Percentiles rank a stretch among this genome's conserved stretches.
Evolutionary conservation across 2,888 invertebrate genomes (phyloP).

Genomic region (Odontothrips loti): DNA sequence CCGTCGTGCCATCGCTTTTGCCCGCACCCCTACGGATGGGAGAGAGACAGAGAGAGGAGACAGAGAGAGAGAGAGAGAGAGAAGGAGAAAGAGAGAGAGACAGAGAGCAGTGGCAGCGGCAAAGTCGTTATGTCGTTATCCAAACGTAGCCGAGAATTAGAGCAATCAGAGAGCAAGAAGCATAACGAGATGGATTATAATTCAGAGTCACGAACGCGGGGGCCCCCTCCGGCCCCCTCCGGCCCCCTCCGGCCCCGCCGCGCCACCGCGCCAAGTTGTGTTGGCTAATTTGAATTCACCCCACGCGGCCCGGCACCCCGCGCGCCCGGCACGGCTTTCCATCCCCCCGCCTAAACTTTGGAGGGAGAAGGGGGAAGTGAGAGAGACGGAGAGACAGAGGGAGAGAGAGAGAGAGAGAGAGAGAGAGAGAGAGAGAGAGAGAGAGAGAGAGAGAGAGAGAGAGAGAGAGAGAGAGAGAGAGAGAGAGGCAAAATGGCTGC

Average conservation of each 20-base stretch:
- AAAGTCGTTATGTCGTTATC: not conserved
- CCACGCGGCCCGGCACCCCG: not conserved
- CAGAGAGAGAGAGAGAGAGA: constrained; percentile 35
- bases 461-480: not conserved
- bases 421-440: not conserved
- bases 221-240: too few relatives aligned
- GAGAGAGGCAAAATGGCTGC: constrained; percentile 5
- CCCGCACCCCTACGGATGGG: constrained; percentile 43
- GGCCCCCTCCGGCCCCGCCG: too few relatives aligned
- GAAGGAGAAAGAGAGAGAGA: constrained; percentile 31
- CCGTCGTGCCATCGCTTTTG: too few relatives aligned
- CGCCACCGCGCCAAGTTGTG: not conserved
- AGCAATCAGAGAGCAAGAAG: constrained; percentile 26
- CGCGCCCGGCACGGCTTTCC: not conserved
- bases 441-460: not conserved
- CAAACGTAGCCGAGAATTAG: not conserved
- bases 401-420: not conserved
- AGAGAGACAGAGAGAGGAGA: constrained; percentile 34
- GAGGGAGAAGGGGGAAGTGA: not conserved
- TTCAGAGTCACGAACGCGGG: constrained; percentile 18
- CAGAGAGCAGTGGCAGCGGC: not conserved
- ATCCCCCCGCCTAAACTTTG: not conserved
- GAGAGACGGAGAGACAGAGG: not conserved
- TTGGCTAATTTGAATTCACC: constrained; percentile 21
- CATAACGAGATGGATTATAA: constrained; percentile 26